phyloP scores from a whole-genome alignment of 1,140 invertebrate species.

The Drosophila rhopaloa region DNA sequence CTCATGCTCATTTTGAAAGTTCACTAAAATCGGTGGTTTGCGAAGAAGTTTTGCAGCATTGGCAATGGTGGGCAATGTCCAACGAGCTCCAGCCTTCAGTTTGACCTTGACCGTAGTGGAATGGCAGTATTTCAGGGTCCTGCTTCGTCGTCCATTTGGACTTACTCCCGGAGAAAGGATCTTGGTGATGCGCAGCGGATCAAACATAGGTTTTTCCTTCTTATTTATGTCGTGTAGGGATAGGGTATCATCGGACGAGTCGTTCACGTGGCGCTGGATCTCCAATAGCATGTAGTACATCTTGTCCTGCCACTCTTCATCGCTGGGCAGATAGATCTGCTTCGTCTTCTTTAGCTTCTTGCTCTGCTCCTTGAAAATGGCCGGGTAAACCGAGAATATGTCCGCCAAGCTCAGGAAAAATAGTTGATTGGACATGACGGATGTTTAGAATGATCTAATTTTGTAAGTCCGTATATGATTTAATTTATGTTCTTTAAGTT shows the following conservation, averaged over 20 bases:
- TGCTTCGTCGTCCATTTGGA: constrained; percentile 50
- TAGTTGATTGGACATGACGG: constrained; percentile 73
- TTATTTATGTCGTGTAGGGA: constrained; percentile 69
- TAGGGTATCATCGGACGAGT: constrained; percentile 57
- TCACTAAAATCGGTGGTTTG: constrained; percentile 85
- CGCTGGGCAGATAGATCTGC: constrained; percentile 88
- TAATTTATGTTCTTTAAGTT: no score
- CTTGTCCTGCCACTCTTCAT: constrained; percentile 89
- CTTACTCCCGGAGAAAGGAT: constrained; percentile 57
- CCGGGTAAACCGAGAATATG: constrained; percentile 84
- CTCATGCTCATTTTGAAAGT: constrained; percentile 89
- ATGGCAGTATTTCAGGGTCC: constrained; percentile 56
- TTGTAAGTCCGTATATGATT: no score
- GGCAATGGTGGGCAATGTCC: constrained; percentile 86
- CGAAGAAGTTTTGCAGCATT: constrained; percentile 87
- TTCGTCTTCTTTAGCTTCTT: constrained; percentile 60
- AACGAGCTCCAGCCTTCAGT: constrained; percentile 66
- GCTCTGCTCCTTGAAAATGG: constrained; percentile 78
- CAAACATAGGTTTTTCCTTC: constrained; percentile 71
- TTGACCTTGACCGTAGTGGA: constrained; percentile 55
- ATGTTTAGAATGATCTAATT: neutral
- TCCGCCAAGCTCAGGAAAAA: constrained; percentile 82
- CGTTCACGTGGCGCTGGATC: constrained; percentile 86
- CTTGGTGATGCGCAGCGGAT: constrained; percentile 63
- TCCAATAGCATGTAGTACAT: constrained; percentile 91